Evolutionary conservation across 2,888 invertebrate genomes (phyloP), one percentile per base, ranked within the genome.

Genomic region (Campoplex nolae): DNA sequence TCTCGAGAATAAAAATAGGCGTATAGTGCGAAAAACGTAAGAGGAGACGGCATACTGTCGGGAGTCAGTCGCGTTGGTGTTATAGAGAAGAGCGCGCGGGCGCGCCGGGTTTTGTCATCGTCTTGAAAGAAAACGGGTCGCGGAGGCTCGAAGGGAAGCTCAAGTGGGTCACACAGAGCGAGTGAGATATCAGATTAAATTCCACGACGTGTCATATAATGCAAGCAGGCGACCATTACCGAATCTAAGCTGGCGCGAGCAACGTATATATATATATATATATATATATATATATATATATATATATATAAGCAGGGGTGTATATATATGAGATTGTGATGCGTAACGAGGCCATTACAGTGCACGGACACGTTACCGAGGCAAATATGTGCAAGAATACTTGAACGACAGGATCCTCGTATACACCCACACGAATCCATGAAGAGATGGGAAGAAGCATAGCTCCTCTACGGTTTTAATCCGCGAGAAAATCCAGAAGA

Each of bases 321-420:
- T 42, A 18, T 48, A 48, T 35, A 23, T 13, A 23, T 65, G 67
- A 67, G 85, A 88, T 87, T 84, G 86, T 73, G 83, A 87, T 71
- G 87, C 89, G 84, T 85, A 88, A 88, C 84, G 87, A 78, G 85
- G 74, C 85, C 88, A 88, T 89, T 89, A 89, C 74, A 71, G 80
- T 4, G 62, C 62, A 62, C 62, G 62, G 62, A 16, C 62, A 62
- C 32, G 28, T 62, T 62, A 8, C 28, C 62, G 28, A 32, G 13
- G 62, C 62, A 32, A 62, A 58, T 58, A 38, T 38, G 58, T 58
- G 58, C 58, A 58, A 28, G 58, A 58, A 28, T 28, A 56, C 28
- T 58, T 28, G 58, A n/a, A 28, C 58, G 28, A 28, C 2, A 28
- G 7, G 48, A 48, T 48, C 71, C 18, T 48, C 42, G 42, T 9